These are phyloP conservation scores for Gobiocypris rarus DNA, from an alignment of 2,113 vertebrate species.

Conservation along the genomic window DNA sequence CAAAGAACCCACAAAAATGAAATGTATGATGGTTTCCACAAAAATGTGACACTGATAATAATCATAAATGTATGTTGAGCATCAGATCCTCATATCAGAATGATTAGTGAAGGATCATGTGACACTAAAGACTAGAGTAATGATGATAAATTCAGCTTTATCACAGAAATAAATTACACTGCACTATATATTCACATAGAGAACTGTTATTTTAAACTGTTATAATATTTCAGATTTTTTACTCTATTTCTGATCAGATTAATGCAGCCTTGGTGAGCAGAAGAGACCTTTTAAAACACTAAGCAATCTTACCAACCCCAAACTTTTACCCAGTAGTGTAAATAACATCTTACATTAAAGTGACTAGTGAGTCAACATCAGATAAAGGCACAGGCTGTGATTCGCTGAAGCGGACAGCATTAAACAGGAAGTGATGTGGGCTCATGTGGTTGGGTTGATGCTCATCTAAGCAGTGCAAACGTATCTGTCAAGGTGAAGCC, in stretches of 20 bases:
- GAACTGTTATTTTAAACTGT: not conserved
- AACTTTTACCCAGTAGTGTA: not conserved
- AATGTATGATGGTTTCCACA: not conserved
- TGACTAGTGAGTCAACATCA: not conserved
- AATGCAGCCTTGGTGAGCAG: not conserved
- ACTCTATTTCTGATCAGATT: not conserved
- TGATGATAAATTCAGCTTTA: not conserved
- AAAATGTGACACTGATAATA: not conserved
- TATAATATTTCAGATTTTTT: not conserved
- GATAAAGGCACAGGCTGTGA: not conserved
- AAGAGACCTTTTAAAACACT: not conserved
- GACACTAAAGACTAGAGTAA: not conserved
- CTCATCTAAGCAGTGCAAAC: not conserved
- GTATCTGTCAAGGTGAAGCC: not conserved
- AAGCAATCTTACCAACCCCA: not conserved
- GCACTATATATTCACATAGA: not conserved
- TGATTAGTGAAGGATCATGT: not conserved
- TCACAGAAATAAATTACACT: not conserved
- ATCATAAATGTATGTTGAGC: not conserved
- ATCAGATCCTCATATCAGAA: not conserved
- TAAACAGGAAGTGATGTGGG: slow-evolving; percentile 6
- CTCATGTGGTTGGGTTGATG: not conserved
- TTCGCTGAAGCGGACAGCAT: not conserved
- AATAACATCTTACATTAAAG: not conserved
- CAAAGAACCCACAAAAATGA: not conserved